phyloP scores from a whole-genome alignment of 2,797 vertebrate species.

The Pipistrellus pipistrellus region DNA sequence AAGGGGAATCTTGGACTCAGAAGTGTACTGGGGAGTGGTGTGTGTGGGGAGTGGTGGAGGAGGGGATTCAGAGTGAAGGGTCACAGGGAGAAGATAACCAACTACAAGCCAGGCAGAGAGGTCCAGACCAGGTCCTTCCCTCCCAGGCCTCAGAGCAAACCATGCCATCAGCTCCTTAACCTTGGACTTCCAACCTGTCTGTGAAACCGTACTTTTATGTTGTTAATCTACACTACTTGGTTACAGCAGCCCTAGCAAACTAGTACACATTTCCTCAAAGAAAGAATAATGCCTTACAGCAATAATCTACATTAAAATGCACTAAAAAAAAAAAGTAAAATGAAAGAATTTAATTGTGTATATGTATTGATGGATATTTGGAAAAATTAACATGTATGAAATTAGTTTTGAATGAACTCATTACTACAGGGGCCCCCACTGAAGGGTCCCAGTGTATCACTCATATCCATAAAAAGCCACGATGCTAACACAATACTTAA shows the following conservation, averaged over 20 bases:
- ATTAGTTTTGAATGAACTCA: constrained; percentile 20
- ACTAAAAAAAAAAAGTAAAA: background rate
- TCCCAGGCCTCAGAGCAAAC: background rate
- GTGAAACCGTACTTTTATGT: background rate
- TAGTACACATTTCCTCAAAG: background rate
- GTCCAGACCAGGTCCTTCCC: background rate
- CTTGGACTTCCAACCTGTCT: background rate
- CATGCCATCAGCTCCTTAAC: no score
- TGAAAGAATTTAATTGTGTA: background rate
- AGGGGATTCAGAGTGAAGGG: background rate
- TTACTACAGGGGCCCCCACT: background rate
- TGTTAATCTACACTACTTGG: background rate
- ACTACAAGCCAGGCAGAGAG: background rate
- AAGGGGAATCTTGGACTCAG: background rate
- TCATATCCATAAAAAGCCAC: background rate
- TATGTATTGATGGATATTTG: background rate
- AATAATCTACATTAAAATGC: background rate
- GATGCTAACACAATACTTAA: background rate
- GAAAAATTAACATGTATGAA: accelerated
- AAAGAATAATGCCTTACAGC: background rate
- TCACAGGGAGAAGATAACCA: background rate
- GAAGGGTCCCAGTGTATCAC: background rate
- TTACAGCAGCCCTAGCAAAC: background rate
- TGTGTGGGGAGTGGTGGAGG: no score
- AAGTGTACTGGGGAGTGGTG: accelerated